Conservation (phyloP, 2,113 vertebrate species). For the Cinclus cinclus region DNA sequence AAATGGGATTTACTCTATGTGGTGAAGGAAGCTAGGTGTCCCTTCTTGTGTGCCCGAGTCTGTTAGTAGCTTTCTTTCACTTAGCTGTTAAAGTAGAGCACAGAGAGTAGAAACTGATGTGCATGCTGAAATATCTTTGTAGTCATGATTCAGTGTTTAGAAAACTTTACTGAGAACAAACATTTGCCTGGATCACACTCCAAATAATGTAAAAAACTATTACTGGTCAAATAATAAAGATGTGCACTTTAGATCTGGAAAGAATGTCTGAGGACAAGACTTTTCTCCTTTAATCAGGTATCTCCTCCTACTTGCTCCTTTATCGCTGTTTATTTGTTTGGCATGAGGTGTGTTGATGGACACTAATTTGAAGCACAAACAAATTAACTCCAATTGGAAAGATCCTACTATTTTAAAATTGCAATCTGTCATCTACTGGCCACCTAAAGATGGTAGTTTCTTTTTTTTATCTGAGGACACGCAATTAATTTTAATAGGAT, state of each 20-base stretch:
- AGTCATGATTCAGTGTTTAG: neutral
- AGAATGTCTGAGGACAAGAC: slow-evolving; percentile 1
- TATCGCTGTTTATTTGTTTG: neutral
- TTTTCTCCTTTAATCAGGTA: neutral
- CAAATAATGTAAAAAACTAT: neutral
- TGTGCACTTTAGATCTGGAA: neutral
- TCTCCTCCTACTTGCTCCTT: neutral
- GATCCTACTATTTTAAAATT: neutral
- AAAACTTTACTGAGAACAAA: neutral
- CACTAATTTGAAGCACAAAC: slow-evolving; percentile 39
- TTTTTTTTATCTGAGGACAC: neutral
- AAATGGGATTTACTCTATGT: neutral
- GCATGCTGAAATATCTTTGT: neutral
- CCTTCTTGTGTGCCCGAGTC: neutral
- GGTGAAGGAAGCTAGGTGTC: neutral
- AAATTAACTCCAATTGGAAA: slow-evolving; percentile 50
- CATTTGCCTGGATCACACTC: neutral
- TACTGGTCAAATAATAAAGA: neutral
- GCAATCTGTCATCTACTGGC: neutral
- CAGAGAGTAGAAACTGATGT: neutral
- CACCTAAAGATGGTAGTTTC: neutral
- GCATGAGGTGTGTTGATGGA: neutral
- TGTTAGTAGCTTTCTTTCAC: neutral
- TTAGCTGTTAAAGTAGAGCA: neutral
- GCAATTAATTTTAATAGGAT: neutral